These are phyloP conservation scores for Latheticus oryzae DNA, from an alignment of 2,888 invertebrate genomes.

Conservation along the genomic window DNA sequence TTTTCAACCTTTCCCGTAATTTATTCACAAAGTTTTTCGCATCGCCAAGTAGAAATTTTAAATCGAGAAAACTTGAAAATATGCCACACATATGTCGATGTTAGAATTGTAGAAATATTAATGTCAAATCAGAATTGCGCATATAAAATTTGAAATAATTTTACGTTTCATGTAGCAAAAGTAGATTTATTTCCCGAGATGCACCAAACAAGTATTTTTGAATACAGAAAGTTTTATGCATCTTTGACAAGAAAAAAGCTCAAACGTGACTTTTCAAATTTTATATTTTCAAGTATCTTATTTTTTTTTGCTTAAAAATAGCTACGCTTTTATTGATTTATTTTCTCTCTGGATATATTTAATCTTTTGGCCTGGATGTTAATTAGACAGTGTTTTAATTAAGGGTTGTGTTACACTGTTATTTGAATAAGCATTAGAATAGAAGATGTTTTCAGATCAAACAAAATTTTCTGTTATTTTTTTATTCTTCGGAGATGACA, in stretches of 20 bases:
- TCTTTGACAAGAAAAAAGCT: too few relatives aligned
- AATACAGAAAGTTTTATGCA: too few relatives aligned
- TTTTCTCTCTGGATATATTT: too few relatives aligned
- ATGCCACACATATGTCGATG: slow-evolving; percentile 42
- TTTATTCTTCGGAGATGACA: slow-evolving; percentile 24
- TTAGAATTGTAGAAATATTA: slow-evolving; percentile 42
- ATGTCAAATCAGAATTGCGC: slow-evolving; percentile 44
- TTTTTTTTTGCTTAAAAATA: too few relatives aligned
- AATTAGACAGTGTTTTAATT: too few relatives aligned
- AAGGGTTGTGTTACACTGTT: too few relatives aligned
- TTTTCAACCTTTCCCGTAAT: slow-evolving; percentile 46
- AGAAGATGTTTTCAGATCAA: slow-evolving; percentile 14
- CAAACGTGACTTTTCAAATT: too few relatives aligned
- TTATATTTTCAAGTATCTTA: too few relatives aligned
- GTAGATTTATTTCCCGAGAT: slow-evolving; percentile 13
- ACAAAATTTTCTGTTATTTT: slow-evolving; percentile 22
- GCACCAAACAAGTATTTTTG: too few relatives aligned
- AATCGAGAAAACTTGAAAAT: slow-evolving; percentile 50
- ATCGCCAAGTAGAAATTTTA: slow-evolving; percentile 49
- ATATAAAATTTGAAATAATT: slow-evolving; percentile 38
- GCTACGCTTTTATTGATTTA: too few relatives aligned
- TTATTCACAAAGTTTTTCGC: slow-evolving; percentile 53
- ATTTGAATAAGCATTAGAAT: slow-evolving; percentile 9
- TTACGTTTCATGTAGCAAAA: slow-evolving; percentile 24
- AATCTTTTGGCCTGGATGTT: too few relatives aligned